Conservation (phyloP, 1,140 invertebrate genomes). For the Rhizoglyphus robini region DNA sequence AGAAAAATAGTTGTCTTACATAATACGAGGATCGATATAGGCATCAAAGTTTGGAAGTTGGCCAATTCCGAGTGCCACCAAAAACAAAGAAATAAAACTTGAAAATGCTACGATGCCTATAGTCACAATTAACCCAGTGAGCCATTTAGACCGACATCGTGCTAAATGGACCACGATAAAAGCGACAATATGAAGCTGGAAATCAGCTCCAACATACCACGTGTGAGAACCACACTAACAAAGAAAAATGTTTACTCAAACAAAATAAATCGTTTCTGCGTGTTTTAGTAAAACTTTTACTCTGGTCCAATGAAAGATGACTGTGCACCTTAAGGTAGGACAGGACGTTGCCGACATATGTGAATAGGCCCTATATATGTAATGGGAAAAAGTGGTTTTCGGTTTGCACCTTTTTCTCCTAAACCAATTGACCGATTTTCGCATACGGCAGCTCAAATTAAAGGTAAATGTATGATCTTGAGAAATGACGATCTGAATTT, state of each 20-base stretch:
- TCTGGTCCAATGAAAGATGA: background rate
- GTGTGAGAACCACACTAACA: slow-evolving; percentile 21
- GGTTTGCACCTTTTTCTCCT: too few relatives aligned
- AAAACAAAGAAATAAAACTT: background rate
- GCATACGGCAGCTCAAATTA: too few relatives aligned
- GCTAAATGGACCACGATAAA: slow-evolving; percentile 10
- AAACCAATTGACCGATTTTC: too few relatives aligned
- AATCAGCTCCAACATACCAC: slow-evolving; percentile 24
- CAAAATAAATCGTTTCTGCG: background rate
- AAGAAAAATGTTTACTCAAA: background rate
- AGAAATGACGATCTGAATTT: too few relatives aligned
- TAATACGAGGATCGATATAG: background rate
- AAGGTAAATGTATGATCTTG: too few relatives aligned
- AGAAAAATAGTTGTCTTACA: background rate
- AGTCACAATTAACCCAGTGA: background rate
- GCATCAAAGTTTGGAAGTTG: background rate
- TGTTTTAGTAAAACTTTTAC: too few relatives aligned
- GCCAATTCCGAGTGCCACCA: background rate
- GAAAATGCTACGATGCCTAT: background rate
- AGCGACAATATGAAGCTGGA: slow-evolving; percentile 20
- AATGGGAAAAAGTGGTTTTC: too few relatives aligned
- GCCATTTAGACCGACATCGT: background rate
- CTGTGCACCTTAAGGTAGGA: background rate
- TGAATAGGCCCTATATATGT: too few relatives aligned
- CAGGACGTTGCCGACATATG: too few relatives aligned